Conservation (phyloP, 2,113 vertebrate species). For the Nycticryphes semicollaris region DNA sequence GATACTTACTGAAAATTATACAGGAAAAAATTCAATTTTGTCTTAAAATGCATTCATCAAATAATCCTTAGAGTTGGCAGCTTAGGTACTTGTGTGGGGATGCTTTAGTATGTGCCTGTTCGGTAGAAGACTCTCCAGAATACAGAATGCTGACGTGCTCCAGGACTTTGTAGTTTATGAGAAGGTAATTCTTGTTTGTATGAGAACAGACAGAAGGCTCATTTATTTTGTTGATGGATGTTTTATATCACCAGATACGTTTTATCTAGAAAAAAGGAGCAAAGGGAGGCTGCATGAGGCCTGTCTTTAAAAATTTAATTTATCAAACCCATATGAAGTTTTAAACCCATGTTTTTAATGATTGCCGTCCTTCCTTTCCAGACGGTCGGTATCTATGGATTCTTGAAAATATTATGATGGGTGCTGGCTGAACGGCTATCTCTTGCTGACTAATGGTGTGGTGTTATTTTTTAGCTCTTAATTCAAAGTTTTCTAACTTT, state of each 20-base stretch:
- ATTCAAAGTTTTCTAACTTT: neutral
- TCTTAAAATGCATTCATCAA: neutral
- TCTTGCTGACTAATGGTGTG: neutral
- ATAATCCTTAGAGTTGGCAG: neutral
- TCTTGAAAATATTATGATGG: neutral
- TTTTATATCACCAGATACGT: neutral
- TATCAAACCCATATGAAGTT: neutral
- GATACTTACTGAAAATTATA: neutral
- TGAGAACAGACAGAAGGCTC: neutral
- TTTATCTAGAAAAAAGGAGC: neutral
- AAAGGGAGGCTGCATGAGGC: neutral
- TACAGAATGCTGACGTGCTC: neutral
- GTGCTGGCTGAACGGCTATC: neutral
- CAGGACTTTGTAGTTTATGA: neutral
- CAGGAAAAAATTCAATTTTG: neutral
- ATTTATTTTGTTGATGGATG: neutral
- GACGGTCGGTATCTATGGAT: neutral
- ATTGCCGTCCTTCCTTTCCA: neutral
- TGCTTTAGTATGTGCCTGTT: neutral
- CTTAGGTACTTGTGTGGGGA: neutral
- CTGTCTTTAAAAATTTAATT: neutral
- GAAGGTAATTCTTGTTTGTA: neutral
- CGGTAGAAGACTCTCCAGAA: neutral
- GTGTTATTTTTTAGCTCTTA: neutral
- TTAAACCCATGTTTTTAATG: neutral